Conservation (phyloP, 1,140 invertebrate species). For the Stegodyphus dumicola region DNA sequence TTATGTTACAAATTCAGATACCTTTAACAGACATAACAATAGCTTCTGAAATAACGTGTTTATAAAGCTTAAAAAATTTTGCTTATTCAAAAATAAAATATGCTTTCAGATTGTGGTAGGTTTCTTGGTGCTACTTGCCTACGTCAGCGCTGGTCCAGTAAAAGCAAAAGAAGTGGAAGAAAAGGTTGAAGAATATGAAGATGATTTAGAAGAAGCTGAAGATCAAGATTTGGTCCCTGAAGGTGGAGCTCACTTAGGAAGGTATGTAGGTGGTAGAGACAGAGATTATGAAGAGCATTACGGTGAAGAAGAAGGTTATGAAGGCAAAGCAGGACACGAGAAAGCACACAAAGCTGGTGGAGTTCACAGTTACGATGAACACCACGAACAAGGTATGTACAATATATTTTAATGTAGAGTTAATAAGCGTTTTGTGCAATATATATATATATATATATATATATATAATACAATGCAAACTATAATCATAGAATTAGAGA, state of each 20-base stretch:
- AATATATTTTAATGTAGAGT: not conserved
- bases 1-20: not conserved
- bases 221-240: conserved; percentile 33
- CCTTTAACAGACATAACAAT: not conserved
- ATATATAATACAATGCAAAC: too few species aligned
- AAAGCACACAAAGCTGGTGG: conserved; percentile 43
- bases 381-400: conserved; percentile 32
- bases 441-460: too few species aligned
- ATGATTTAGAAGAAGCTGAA: not conserved
- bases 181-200: not conserved
- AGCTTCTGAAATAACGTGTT: not conserved
- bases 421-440: too few species aligned
- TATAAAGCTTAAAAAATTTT: not conserved
- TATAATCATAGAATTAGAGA: too few species aligned
- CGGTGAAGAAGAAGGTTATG: conserved; percentile 40
- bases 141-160: not conserved
- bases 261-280: conserved; percentile 21
- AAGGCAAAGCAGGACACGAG: conserved; percentile 39
- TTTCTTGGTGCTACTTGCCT: not conserved
- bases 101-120: conserved; percentile 6
- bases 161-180: conserved; percentile 26
- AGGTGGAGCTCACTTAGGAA: conserved; percentile 27
- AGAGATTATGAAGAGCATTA: conserved; percentile 39
- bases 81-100: not conserved
- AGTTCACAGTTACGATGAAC: conserved; percentile 15